Evolutionary conservation across 2,888 invertebrate genomes (phyloP).

Genomic region (Lasiommata megera): DNA sequence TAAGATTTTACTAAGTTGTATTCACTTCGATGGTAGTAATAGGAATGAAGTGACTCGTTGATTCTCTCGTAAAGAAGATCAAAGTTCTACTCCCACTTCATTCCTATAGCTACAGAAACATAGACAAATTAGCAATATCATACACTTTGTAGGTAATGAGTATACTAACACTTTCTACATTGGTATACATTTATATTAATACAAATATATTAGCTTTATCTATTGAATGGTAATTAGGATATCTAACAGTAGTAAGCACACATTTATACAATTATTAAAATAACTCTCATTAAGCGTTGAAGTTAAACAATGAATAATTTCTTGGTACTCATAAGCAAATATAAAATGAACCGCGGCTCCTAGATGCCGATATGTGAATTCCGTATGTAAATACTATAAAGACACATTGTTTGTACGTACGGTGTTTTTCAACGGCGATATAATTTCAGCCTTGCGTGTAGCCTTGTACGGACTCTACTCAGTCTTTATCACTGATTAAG

Average conservation of each 20-base stretch:
- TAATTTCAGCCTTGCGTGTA: slow-evolving; percentile 57
- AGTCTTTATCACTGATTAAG: slow-evolving; percentile 51
- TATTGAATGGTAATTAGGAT: too few relatives aligned
- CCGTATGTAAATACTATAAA: slow-evolving; percentile 25
- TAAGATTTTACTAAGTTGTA: too few relatives aligned
- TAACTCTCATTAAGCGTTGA: slow-evolving; percentile 1
- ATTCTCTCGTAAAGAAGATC: too few relatives aligned
- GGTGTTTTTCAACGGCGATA: slow-evolving; percentile 37
- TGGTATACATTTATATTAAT: too few relatives aligned
- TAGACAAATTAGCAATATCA: too few relatives aligned
- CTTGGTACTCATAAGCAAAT: neutral
- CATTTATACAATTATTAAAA: neutral
- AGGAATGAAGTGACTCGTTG: too few relatives aligned
- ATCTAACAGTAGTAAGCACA: neutral
- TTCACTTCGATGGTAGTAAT: too few relatives aligned
- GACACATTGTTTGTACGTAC: slow-evolving; percentile 30
- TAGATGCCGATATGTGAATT: slow-evolving; percentile 25
- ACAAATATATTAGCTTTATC: too few relatives aligned
- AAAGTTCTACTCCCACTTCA: too few relatives aligned
- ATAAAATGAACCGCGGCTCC: neutral
- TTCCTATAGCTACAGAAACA: too few relatives aligned
- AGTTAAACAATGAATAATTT: neutral
- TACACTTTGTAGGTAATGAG: too few relatives aligned
- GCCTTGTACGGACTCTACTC: slow-evolving; percentile 71
- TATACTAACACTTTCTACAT: too few relatives aligned